Conservation (phyloP, 2,113 vertebrate species). For the Urocynchramus pylzowi region DNA sequence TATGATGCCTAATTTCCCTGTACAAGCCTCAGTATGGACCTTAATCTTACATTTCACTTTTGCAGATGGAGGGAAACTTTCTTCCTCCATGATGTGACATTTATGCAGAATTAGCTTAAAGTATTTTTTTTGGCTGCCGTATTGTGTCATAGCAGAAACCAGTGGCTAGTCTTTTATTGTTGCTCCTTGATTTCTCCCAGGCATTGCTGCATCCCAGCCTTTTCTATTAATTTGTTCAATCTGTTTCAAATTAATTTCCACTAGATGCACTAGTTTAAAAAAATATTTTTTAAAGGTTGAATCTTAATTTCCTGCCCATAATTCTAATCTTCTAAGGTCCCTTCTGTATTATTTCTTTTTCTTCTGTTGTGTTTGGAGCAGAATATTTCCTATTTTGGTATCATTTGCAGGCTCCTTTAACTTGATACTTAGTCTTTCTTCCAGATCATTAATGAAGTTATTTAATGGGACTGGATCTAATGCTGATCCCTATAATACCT, state of each 20-base stretch:
- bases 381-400: constrained; percentile 4
- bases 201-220: neutral
- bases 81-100: neutral
- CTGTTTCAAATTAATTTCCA: constrained; percentile 38
- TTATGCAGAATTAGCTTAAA: neutral
- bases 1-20: neutral
- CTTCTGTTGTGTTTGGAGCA: neutral
- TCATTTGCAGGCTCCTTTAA: neutral
- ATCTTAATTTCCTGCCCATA: constrained; percentile 27
- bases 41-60: neutral
- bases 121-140: neutral
- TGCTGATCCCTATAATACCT: neutral
- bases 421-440: neutral
- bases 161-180: neutral
- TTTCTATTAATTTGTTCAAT: neutral
- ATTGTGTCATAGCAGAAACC: neutral
- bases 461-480: constrained; percentile 1
- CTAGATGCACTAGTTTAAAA: neutral
- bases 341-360: neutral
- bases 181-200: neutral
- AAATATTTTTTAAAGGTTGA: neutral
- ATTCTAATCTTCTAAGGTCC: neutral
- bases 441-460: constrained; percentile 12
- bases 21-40: neutral
- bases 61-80: neutral